Percentiles rank a stretch among this genome's conserved stretches.
These are phyloP conservation scores for Pipra filicauda DNA, from an alignment of 2,113 vertebrate genomes.

Conservation along the genomic window DNA sequence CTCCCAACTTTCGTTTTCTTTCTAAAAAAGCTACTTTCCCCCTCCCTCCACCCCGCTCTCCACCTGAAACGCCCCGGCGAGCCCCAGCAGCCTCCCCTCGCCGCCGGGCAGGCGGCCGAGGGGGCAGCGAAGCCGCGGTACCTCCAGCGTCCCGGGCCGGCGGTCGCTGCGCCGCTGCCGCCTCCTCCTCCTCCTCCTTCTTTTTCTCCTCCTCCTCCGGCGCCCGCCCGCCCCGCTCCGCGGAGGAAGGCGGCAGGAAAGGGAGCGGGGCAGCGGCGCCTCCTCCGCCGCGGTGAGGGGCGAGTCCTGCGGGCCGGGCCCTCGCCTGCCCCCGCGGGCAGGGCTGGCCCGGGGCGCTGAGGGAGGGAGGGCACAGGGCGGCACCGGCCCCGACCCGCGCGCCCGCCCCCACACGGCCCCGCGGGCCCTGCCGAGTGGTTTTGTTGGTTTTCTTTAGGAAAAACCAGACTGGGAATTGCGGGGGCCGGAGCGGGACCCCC, in stretches of 20 bases:
- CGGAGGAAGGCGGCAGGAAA: constrained; percentile 1
- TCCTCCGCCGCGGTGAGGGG: not conserved
- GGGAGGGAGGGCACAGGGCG: not conserved
- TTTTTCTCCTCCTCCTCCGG: not conserved
- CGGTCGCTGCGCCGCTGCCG: not conserved
- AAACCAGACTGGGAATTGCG: accelerated
- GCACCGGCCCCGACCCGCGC: not conserved
- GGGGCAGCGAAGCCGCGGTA: not conserved
- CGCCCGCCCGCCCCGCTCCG: not conserved
- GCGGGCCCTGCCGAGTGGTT: not conserved
- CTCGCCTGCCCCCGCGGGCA: not conserved
- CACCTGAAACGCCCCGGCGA: not conserved
- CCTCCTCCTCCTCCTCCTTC: not conserved
- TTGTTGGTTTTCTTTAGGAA: no score
- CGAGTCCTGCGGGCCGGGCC: not conserved
- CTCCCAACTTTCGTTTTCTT: not conserved
- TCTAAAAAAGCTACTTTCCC: not conserved
- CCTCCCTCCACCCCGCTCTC: not conserved
- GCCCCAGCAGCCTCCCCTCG: not conserved
- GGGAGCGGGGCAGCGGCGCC: not conserved
- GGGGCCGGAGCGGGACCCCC: not conserved
- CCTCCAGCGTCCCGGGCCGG: not conserved
- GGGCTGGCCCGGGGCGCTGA: not conserved
- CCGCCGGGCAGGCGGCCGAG: not conserved
- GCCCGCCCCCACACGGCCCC: not conserved